Base-by-base conservation (phyloP, 2,888 invertebrate species). In the Rhynchonema sp. region DNA sequence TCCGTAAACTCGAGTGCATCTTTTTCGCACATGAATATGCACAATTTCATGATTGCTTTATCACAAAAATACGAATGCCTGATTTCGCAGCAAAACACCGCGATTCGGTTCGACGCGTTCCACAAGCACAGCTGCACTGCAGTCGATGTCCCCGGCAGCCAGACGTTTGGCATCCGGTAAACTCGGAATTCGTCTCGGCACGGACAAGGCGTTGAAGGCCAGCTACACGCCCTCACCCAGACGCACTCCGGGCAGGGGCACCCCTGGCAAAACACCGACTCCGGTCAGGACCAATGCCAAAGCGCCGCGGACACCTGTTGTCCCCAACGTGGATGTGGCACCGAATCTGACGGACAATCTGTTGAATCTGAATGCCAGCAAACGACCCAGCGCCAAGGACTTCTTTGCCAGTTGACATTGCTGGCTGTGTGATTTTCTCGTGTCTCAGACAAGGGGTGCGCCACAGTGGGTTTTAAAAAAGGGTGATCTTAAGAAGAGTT, bases 121-220 rank as follows among this genome's bases (percentile, higher is more conserved):
- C n/a, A 59, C 64, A 9, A 59, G 64, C 1, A 90, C 91, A 63
- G 81, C 89, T 1, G 75, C 94, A 49, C 84, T 84, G 2, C n/a
- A n/a, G n/a, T 84, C 85, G 60, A 87, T 96, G 86, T 94, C 94
- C 0, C 94, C 96, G 0, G 96, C 96, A 0, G 96, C 94, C 0
- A 82, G 86, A 64, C 81, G 83, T 66, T 77, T 96, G 46, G 91
- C 90, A 2, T 85, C 85, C 1, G 76, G 80, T 27, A 82, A 82
- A 66, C 74, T 85, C 1, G 78, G 81, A 9, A 79, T 82, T 6
- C 72, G 81, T 63, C 72, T 76, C 38, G 76, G 72, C 60, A 76
- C 75, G 1, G 80, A 81, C 67, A 74, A 76, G 63, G 77, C 78
- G 13, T 72, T 82, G 20, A 72, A 77, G 62, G 78, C 78, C 3